These are phyloP conservation scores for Coecobrya sp. DNA, from an alignment of 2,888 invertebrate genomes.

Conservation along the genomic window DNA sequence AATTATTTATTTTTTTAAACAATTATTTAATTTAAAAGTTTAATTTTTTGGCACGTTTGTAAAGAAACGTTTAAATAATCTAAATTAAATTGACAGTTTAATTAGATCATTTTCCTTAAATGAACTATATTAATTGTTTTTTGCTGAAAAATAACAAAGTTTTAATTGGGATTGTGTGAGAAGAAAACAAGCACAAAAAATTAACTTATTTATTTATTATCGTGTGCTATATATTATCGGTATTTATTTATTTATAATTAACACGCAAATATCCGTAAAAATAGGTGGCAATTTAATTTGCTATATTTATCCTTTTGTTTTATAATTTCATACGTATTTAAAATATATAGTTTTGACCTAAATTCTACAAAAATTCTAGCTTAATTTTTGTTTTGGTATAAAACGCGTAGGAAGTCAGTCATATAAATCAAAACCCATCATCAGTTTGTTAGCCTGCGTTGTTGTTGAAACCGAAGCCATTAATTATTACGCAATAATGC, in stretches of 20 bases:
- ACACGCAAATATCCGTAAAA: not conserved
- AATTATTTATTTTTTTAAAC: not conserved
- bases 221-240: not conserved
- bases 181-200: not conserved
- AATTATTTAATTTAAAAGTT: no score
- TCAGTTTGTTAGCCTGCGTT: not conserved
- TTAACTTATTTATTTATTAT: constrained; percentile 30
- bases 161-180: not conserved
- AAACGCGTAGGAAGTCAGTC: not conserved
- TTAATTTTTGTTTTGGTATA: not conserved
- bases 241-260: constrained; percentile 13
- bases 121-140: not conserved
- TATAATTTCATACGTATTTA: no score
- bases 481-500: not conserved
- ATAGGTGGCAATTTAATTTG: not conserved
- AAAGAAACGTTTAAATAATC: constrained; percentile 12
- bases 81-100: not conserved
- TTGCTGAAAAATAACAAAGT: not conserved
- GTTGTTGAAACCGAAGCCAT: not conserved
- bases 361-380: not conserved
- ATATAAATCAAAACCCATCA: not conserved
- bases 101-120: not conserved
- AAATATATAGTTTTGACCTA: no score
- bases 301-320: not conserved
- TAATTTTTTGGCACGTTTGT: no score